phyloP scores from a whole-genome alignment of 2,113 vertebrate species.

The Pheucticus melanocephalus region DNA sequence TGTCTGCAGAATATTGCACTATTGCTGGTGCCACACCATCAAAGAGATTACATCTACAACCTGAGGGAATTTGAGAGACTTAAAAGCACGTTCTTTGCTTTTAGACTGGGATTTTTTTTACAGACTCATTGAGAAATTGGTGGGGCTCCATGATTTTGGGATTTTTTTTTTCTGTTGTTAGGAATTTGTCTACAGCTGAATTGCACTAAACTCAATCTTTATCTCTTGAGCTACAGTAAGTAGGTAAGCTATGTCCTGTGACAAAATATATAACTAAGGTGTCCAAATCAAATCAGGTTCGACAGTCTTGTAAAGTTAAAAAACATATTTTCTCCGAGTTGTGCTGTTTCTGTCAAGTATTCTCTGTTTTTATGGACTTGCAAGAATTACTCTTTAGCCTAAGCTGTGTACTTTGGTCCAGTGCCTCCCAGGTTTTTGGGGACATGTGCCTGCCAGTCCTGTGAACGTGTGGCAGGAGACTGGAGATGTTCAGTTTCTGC shows the following conservation, averaged over 20 bases:
- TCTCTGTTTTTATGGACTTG: not conserved
- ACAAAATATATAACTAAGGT: not conserved
- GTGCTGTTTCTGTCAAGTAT: not conserved
- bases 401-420: not conserved
- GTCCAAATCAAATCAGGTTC: not conserved
- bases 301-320: not conserved
- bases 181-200: not conserved
- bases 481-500: not conserved
- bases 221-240: not conserved
- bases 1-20: not conserved
- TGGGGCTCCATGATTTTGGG: not conserved
- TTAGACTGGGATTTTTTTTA: not conserved
- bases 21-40: not conserved
- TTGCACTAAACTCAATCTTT: not conserved
- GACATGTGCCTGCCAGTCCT: not conserved
- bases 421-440: not conserved
- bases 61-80: not conserved
- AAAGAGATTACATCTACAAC: not conserved
- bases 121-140: not conserved
- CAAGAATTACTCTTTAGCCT: slow-evolving; percentile 17
- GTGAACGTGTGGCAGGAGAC: not conserved
- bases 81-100: not conserved
- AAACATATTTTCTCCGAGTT: not conserved
- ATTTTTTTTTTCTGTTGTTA: not conserved
- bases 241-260: not conserved